Conservation (phyloP, 2,113 vertebrate species). For the Lepisosteus osseus region DNA sequence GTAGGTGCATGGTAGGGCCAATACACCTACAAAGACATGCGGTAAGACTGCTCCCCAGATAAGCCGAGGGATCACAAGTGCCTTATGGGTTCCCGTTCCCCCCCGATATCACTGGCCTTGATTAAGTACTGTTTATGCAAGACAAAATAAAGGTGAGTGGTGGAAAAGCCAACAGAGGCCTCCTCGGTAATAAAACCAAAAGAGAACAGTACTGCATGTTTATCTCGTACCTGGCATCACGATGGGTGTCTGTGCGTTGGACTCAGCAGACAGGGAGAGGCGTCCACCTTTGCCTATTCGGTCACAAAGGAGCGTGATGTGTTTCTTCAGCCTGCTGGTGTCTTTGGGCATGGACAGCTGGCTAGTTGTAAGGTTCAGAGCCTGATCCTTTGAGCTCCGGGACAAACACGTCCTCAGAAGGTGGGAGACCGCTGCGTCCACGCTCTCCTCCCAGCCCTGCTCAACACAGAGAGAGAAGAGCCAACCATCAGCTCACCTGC, state of each 20-base stretch:
- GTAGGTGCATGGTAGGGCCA: too few species aligned
- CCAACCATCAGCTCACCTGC: too few species aligned
- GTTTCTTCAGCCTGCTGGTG: conserved; percentile 84
- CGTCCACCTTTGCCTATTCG: conserved; percentile 86
- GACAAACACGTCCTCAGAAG: conserved; percentile 89
- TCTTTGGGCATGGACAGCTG: conserved; percentile 79
- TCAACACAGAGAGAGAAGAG: background rate
- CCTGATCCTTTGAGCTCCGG: conserved; percentile 88
- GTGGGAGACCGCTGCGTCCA: conserved; percentile 84
- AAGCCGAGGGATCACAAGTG: too few species aligned
- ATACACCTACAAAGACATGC: too few species aligned
- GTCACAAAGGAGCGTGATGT: conserved; percentile 88
- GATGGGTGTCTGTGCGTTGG: conserved; percentile 55
- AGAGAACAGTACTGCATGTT: too few species aligned
- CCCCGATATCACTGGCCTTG: too few species aligned
- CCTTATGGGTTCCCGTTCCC: too few species aligned
- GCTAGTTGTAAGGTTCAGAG: conserved; percentile 64
- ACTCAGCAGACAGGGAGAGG: conserved; percentile 76
- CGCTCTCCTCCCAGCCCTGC: conserved; percentile 96
- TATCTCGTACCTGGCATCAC: conserved; percentile 72
- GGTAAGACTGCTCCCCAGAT: too few species aligned
- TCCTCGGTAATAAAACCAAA: too few species aligned
- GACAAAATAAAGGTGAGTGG: too few species aligned
- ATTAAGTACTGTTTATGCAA: too few species aligned
- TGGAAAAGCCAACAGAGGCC: too few species aligned